phyloP scores from a whole-genome alignment of 2,113 vertebrate species.

The Diphyllodes magnificus region DNA sequence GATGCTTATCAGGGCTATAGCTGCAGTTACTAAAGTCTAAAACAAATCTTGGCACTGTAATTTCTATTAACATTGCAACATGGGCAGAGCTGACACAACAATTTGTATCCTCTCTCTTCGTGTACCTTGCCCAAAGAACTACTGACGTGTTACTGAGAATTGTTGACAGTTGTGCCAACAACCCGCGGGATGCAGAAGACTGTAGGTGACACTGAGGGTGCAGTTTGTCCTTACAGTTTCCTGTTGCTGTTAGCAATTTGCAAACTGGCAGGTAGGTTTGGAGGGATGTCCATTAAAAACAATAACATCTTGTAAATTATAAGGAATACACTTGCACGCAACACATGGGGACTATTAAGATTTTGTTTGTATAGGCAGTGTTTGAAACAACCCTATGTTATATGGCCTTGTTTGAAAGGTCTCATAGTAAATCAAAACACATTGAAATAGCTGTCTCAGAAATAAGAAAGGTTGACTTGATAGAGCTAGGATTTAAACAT shows the following conservation, averaged over 20 bases:
- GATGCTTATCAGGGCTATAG: background rate
- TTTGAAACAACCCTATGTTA: background rate
- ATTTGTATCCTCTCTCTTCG: background rate
- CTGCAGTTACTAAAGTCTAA: background rate
- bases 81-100: fast-evolving
- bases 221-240: background rate
- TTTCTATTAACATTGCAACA: background rate
- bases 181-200: fast-evolving
- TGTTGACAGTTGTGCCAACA: background rate
- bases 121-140: background rate
- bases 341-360: background rate
- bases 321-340: background rate
- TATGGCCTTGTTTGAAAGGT: background rate
- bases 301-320: background rate
- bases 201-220: background rate
- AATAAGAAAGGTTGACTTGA: background rate
- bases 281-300: background rate
- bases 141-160: background rate
- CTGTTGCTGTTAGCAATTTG: background rate
- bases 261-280: background rate
- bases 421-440: background rate
- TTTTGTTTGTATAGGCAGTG: background rate
- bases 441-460: background rate
- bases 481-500: background rate
- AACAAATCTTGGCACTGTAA: background rate